phyloP scores from a whole-genome alignment of 1,140 invertebrate species.

The Amyelois transitella region DNA sequence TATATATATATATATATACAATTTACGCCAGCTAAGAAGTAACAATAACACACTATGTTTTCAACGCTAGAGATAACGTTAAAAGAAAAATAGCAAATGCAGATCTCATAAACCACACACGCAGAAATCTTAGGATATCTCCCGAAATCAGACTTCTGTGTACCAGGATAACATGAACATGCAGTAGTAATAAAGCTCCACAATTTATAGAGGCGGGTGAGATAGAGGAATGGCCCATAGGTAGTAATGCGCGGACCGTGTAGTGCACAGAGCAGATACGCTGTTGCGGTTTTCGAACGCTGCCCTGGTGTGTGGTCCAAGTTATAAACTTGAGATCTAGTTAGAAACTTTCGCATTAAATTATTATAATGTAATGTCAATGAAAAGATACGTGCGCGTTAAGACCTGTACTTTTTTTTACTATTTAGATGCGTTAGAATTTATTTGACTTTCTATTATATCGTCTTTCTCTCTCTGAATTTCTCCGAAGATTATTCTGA shows the following conservation, averaged over 20 bases:
- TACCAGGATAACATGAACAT: conserved; percentile 28
- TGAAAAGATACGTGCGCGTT: too few relatives aligned
- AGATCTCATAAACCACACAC: not conserved
- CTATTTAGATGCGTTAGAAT: too few relatives aligned
- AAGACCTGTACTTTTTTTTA: too few relatives aligned
- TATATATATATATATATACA: too few relatives aligned
- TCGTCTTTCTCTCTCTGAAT: too few relatives aligned
- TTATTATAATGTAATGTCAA: too few relatives aligned
- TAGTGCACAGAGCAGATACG: conserved; percentile 37
- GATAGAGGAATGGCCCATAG: conserved; percentile 43
- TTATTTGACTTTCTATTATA: too few relatives aligned
- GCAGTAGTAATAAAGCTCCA: conserved; percentile 37
- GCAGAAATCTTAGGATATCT: not conserved
- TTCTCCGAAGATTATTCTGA: too few relatives aligned
- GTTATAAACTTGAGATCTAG: conserved; percentile 1
- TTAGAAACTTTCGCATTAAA: too few relatives aligned
- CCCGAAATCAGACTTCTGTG: not conserved
- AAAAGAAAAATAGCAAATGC: not conserved
- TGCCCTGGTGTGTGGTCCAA: conserved; percentile 22
- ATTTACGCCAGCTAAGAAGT: too few relatives aligned
- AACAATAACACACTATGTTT: too few relatives aligned
- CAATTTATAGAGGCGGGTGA: conserved; percentile 40
- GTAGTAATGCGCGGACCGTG: conserved; percentile 46
- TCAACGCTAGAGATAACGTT: too few relatives aligned
- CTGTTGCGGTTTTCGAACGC: conserved; percentile 52